Evolutionary conservation across 2,888 invertebrate species (phyloP), one percentile per base, ranked within the genome.

Genomic region (Epiblema foenella): DNA sequence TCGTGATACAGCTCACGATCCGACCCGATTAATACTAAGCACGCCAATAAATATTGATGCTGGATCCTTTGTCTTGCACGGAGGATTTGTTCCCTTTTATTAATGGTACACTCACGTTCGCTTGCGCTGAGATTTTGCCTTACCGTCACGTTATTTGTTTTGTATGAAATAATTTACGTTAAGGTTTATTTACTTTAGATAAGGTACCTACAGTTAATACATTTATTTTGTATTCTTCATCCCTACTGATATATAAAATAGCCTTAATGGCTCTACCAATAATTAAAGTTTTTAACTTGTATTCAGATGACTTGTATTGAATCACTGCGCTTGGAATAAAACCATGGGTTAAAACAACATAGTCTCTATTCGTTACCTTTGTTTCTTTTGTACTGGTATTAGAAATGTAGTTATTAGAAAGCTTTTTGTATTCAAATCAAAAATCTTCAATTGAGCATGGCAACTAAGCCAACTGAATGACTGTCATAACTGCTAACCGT

Each of bases 11-110:
- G 81, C 83, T 84, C 86, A 85, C 88, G 87, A 89, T 89, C 88
- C 84, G 76, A 82, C 83, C 85, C 91, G 93, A 93, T 93, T 93
- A 93, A 91, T 93, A 91, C 89, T 90, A 92, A 93, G 92, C 88
- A 89, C 89, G 85, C 89, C 91, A 89, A 93, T 93, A 93, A 93
- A 93, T 93, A 93, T 90, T 88, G 91, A 90, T 88, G 87, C 89
- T 83, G 82, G 87, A 88, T 91, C 86, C 91, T 92, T 92, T 92
- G 91, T 92, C 91, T 93, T 89, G 85, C 85, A 86, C 85, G 86
- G 87, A 84, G 85, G 88, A 89, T 91, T 89, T 88, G 88, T 88
- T 89, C 82, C 83, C 80, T 88, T 89, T 87, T 91, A 91, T 91
- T 89, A 89, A 92, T 91, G 90, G 86, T 81, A 86, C 85, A 83